Conservation (phyloP, 2,888 invertebrate genomes). For the Hirtodrosophila histrioides region DNA sequence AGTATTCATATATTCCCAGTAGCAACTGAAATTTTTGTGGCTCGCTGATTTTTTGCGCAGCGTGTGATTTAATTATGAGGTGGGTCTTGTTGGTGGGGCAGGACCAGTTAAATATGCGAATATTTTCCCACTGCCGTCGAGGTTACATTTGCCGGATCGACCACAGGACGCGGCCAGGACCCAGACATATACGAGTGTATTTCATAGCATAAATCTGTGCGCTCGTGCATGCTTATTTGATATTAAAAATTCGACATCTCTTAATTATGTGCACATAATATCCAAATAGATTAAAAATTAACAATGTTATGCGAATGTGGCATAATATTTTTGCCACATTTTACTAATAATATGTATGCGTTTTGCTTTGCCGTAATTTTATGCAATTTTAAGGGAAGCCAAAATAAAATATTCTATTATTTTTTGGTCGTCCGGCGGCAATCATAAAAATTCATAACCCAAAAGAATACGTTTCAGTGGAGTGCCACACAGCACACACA, state of each 20-base stretch:
- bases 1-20: neutral
- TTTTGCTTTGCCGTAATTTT: conserved; percentile 19
- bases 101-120: conserved; percentile 36
- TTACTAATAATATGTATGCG: conserved; percentile 31
- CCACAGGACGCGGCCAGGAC: conserved; percentile 2
- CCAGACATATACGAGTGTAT: conserved; percentile 16
- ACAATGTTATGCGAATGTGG: conserved; percentile 33
- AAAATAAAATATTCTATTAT: conserved; percentile 66
- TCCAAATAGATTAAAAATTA: conserved; percentile 67
- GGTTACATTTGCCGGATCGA: conserved; percentile 12
- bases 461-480: conserved; percentile 54
- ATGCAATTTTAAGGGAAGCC: conserved; percentile 38
- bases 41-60: too few species aligned
- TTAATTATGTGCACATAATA: conserved; percentile 72
- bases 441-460: conserved; percentile 70
- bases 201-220: conserved; percentile 39
- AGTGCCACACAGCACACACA: conserved; percentile 8
- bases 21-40: conserved; percentile 1
- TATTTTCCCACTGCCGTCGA: conserved; percentile 22
- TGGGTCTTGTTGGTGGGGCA: neutral
- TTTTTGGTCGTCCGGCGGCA: conserved; percentile 33
- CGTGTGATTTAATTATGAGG: neutral
- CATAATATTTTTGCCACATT: conserved; percentile 26
- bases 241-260: conserved; percentile 42
- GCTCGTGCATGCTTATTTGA: conserved; percentile 40